Conservation (phyloP, 2,888 invertebrate genomes). For the Cryptus viduatorius region DNA sequence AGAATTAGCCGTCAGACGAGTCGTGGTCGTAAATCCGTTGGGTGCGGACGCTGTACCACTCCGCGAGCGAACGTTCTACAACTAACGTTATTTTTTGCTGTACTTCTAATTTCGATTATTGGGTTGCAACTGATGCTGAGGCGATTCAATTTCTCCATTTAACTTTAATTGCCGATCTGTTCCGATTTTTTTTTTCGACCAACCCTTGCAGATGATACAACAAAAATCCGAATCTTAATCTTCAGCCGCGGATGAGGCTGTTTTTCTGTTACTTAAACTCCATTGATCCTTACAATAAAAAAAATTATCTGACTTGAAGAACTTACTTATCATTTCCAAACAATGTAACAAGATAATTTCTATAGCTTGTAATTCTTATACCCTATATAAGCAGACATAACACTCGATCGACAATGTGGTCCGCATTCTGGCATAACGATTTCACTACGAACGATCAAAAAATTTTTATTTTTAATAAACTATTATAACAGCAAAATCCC, state of each 20-base stretch:
- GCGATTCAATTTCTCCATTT: background rate
- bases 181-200: background rate
- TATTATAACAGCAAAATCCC: background rate
- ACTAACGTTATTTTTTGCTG: background rate
- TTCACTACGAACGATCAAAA: too few species aligned
- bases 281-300: too few species aligned
- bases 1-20: slow-evolving; percentile 78
- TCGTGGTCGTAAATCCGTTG: slow-evolving; percentile 68
- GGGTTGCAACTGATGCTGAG: background rate
- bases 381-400: too few species aligned
- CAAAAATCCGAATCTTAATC: background rate
- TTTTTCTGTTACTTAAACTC: too few species aligned
- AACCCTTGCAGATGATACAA: too few species aligned
- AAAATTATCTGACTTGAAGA: too few species aligned
- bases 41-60: slow-evolving; percentile 33
- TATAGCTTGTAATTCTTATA: too few species aligned
- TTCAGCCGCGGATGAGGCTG: background rate
- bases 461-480: background rate
- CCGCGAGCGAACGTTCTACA: background rate
- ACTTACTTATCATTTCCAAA: too few species aligned
- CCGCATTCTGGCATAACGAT: too few species aligned
- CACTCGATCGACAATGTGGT: too few species aligned
- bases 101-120: background rate
- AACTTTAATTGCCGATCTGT: background rate
- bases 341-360: too few species aligned